Evolutionary conservation across 2,113 vertebrate species (phyloP).

Genomic region (Chionodraco myersi): DNA sequence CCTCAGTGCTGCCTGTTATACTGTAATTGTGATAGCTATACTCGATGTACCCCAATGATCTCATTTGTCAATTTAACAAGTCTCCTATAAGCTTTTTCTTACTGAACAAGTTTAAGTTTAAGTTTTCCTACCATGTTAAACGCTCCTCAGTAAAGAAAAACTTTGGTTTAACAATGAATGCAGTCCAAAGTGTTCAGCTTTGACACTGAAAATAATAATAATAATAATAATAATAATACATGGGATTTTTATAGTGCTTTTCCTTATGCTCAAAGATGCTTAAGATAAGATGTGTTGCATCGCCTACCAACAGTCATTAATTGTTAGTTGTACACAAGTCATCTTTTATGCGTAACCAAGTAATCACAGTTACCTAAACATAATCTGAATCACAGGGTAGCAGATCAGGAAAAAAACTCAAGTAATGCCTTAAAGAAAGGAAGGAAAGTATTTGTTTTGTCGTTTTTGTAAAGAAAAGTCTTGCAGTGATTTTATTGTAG

Average conservation of each 20-base stretch:
- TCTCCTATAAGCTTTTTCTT: slow-evolving; percentile 21
- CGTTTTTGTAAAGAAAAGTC: slow-evolving; percentile 5
- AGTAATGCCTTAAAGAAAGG: slow-evolving; percentile 6
- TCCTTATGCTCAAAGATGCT: no score
- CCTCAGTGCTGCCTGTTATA: slow-evolving; percentile 34
- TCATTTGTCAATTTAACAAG: slow-evolving; percentile 54
- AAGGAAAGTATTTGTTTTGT: slow-evolving; percentile 9
- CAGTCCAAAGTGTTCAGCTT: slow-evolving; percentile 13
- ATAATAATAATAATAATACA: no score
- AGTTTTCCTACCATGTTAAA: slow-evolving; percentile 6
- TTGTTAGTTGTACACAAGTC: background rate
- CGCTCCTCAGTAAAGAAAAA: background rate
- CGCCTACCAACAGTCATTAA: background rate
- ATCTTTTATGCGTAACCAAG: background rate
- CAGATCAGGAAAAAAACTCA: background rate
- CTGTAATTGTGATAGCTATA: slow-evolving; percentile 54
- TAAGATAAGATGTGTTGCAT: background rate
- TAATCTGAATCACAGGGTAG: slow-evolving; percentile 18
- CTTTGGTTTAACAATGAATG: background rate
- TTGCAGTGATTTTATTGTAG: slow-evolving; percentile 31
- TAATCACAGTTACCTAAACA: background rate
- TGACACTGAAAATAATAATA: background rate
- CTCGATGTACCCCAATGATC: slow-evolving; percentile 51
- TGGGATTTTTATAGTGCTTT: no score
- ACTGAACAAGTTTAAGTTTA: slow-evolving; percentile 37